phyloP scores from a whole-genome alignment of 2,113 vertebrate species.

The Oryctolagus cuniculus region mOryCun1.1 NC_091441.1:4155001-4155500 shows the following conservation, averaged over 20 bases:
- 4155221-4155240: too few species aligned
- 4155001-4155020: not conserved
- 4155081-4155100: fast-evolving
- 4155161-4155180: too few species aligned
- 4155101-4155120: not conserved
- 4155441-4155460: not conserved
- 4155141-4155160: too few species aligned
- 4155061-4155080: not conserved
- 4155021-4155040: too few species aligned
- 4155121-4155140: not conserved
- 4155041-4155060: too few species aligned
- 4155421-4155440: constrained; percentile 8
- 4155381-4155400: not conserved
- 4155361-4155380: not conserved
- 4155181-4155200: too few species aligned
- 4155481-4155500: fast-evolving
- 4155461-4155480: not conserved
- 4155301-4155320: not conserved
- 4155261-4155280: too few species aligned
- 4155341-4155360: constrained; percentile 84
- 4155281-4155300: not conserved
- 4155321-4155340: constrained; percentile 32
- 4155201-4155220: too few species aligned
- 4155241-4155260: not conserved
- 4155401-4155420: not conserved